These are phyloP conservation scores for Platycheirus rosarum DNA, from an alignment of 2,888 invertebrate genomes.

Conservation along the genomic window DNA sequence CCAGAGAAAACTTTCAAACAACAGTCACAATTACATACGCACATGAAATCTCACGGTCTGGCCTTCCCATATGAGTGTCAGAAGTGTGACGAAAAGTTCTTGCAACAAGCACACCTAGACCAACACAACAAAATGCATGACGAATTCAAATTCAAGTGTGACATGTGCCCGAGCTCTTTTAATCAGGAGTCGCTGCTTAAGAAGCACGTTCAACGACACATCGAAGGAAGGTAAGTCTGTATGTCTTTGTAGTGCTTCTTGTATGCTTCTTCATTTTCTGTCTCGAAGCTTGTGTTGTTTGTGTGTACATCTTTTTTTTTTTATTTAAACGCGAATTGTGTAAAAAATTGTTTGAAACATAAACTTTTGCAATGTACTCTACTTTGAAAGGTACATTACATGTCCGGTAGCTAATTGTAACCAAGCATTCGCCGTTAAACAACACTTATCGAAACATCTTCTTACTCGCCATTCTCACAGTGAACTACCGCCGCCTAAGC, in stretches of 20 bases:
- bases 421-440: conserved; percentile 82
- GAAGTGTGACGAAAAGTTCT: conserved; percentile 82
- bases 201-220: conserved; percentile 82
- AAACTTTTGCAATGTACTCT: conserved; percentile 74
- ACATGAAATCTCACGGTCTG: conserved; percentile 82
- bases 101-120: conserved; percentile 82
- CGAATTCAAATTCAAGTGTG: conserved; percentile 82
- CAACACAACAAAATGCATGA: conserved; percentile 83
- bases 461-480: conserved; percentile 82
- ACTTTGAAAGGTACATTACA: conserved; percentile 79
- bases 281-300: conserved; percentile 24
- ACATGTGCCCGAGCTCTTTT: conserved; percentile 82
- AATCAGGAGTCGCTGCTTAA: conserved; percentile 82
- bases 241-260: not conserved
- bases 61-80: conserved; percentile 82
- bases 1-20: conserved; percentile 83
- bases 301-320: conserved; percentile 22
- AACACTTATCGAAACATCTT: conserved; percentile 82
- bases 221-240: conserved; percentile 80
- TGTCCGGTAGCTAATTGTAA: conserved; percentile 82
- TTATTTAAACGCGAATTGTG: conserved; percentile 55
- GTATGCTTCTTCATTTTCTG: conserved; percentile 21
- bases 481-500: conserved; percentile 82
- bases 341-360: conserved; percentile 71
- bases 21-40: conserved; percentile 82